Evolutionary conservation across 2,113 vertebrate genomes (phyloP).

Genomic region (Dolichallabes microphthalmus): DNA sequence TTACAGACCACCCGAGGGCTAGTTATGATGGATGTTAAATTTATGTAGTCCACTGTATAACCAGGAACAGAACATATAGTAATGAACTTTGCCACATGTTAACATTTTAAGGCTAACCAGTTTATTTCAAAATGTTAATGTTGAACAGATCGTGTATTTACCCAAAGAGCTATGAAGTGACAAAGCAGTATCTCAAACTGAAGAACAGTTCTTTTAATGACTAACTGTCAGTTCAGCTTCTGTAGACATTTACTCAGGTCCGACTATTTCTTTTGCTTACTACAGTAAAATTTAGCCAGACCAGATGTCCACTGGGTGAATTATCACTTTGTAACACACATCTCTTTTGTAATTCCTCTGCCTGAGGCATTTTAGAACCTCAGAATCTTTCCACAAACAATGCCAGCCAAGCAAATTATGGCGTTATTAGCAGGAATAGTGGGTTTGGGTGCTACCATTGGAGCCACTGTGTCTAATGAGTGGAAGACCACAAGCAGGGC

Average conservation of each 20-base stretch:
- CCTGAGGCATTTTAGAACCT: conserved; percentile 49
- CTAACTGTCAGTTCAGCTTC: conserved; percentile 55
- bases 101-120: conserved; percentile 58
- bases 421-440: conserved; percentile 80
- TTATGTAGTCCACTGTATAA: not conserved
- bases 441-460: conserved; percentile 83
- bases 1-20: too few species aligned
- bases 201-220: conserved; percentile 52
- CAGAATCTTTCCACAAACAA: conserved; percentile 57
- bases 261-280: conserved; percentile 41
- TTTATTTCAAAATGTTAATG: conserved; percentile 66
- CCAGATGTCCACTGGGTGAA: conserved; percentile 62
- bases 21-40: not conserved
- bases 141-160: conserved; percentile 54
- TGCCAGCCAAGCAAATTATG: conserved; percentile 83
- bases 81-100: conserved; percentile 63
- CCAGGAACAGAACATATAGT: not conserved
- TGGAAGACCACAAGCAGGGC: conserved; percentile 90
- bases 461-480: conserved; percentile 85
- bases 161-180: conserved; percentile 34
- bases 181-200: not conserved
- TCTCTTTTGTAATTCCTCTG: conserved; percentile 65
- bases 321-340: conserved; percentile 69
- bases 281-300: conserved; percentile 35
- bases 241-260: conserved; percentile 42